Conservation (phyloP, 2,888 invertebrate genomes). For the Acanthopleura granulata region DNA sequence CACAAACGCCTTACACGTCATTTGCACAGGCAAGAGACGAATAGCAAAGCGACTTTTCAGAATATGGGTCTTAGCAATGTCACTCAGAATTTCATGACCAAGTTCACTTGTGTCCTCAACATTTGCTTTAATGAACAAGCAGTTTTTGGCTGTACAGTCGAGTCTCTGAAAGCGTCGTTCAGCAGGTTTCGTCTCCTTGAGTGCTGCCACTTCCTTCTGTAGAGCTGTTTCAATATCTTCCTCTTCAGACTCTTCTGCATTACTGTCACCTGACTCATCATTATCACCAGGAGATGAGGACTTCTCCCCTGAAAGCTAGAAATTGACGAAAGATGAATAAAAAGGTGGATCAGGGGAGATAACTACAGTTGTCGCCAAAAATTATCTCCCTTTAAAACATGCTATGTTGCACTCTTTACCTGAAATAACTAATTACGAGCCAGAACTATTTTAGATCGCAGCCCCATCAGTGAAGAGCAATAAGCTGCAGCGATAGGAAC, state of each 20-base stretch:
- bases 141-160: slow-evolving; percentile 85
- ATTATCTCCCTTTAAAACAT: too few species aligned
- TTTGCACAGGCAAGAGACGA: slow-evolving; percentile 85
- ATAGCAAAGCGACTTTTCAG: slow-evolving; percentile 83
- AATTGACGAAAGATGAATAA: background rate
- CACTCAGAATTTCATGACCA: slow-evolving; percentile 80
- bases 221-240: slow-evolving; percentile 66
- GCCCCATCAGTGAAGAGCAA: too few species aligned
- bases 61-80: slow-evolving; percentile 78
- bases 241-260: slow-evolving; percentile 69
- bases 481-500: too few species aligned
- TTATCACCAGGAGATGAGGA: background rate
- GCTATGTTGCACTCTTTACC: too few species aligned
- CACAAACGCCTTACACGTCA: slow-evolving; percentile 81
- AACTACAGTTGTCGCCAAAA: too few species aligned
- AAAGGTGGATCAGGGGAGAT: too few species aligned
- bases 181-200: slow-evolving; percentile 39
- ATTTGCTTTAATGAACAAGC: slow-evolving; percentile 86
- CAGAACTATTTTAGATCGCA: too few species aligned
- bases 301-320: background rate
- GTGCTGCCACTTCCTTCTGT: slow-evolving; percentile 56
- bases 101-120: slow-evolving; percentile 82
- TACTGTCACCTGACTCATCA: slow-evolving; percentile 71
- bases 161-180: slow-evolving; percentile 74
- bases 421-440: too few species aligned